Evolutionary conservation across 2,113 vertebrate species (phyloP).

Genomic region (Ceuthmochares aereus): DNA sequence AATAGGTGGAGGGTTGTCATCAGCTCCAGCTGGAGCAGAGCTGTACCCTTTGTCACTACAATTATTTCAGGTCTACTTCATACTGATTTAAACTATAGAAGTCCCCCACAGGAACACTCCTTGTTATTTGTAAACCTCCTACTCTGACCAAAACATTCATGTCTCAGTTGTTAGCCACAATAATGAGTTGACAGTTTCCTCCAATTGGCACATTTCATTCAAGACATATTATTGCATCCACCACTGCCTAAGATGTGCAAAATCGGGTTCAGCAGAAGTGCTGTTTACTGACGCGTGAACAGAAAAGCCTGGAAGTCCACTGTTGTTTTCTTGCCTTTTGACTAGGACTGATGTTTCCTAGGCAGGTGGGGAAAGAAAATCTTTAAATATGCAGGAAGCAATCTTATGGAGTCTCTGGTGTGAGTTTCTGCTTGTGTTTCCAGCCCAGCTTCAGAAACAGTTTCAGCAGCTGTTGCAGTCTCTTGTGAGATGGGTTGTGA

Average conservation of each 20-base stretch:
- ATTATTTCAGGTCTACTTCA: slow-evolving; percentile 58
- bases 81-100: slow-evolving; percentile 36
- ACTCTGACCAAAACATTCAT: slow-evolving; percentile 40
- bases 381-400: slow-evolving; percentile 66
- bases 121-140: neutral
- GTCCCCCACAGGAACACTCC: slow-evolving; percentile 28
- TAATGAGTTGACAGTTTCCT: slow-evolving; percentile 75
- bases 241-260: slow-evolving; percentile 51
- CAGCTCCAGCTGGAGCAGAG: neutral
- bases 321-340: slow-evolving; percentile 68
- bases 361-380: slow-evolving; percentile 64
- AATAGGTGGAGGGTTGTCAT: neutral
- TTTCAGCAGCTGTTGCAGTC: neutral
- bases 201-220: slow-evolving; percentile 75
- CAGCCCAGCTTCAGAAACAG: slow-evolving; percentile 9
- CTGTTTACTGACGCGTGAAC: slow-evolving; percentile 65
- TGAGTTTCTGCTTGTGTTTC: neutral
- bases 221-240: slow-evolving; percentile 73
- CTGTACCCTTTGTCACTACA: slow-evolving; percentile 39
- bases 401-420: slow-evolving; percentile 32
- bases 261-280: slow-evolving; percentile 22
- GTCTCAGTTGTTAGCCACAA: slow-evolving; percentile 57
- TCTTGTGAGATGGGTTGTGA: slow-evolving; percentile 22
- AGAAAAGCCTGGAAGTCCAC: slow-evolving; percentile 70
- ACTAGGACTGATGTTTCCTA: slow-evolving; percentile 58